Evolutionary conservation across 2,888 invertebrate species (phyloP).

Genomic region (Troides oblongomaculatus): DNA sequence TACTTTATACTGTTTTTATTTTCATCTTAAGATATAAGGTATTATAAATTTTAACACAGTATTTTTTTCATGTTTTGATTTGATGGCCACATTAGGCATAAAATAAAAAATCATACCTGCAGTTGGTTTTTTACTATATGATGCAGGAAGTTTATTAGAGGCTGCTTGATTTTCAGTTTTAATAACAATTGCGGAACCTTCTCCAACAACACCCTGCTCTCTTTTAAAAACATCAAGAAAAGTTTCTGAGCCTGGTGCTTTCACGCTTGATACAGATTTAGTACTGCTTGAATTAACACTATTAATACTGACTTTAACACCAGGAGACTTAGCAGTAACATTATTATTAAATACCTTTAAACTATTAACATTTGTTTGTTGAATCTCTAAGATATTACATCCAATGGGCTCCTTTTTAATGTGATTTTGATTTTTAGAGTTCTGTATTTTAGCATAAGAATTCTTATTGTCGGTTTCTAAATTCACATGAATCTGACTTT

Average conservation of each 20-base stretch:
- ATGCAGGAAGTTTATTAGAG: constrained; percentile 47
- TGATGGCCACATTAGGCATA: too few species aligned
- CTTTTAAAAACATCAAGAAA: constrained; percentile 75
- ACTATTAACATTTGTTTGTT: constrained; percentile 50
- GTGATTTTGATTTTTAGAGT: constrained; percentile 53
- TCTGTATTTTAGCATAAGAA: constrained; percentile 61
- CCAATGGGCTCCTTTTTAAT: constrained; percentile 44
- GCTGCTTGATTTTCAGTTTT: constrained; percentile 52
- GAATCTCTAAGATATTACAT: constrained; percentile 48
- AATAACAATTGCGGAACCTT: constrained; percentile 32
- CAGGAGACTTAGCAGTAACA: constrained; percentile 39
- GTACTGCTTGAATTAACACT: constrained; percentile 55
- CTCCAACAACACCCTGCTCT: constrained; percentile 57
- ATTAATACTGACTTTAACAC: constrained; percentile 65
- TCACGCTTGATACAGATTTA: constrained; percentile 43
- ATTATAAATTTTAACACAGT: too few species aligned
- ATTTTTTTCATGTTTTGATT: too few species aligned
- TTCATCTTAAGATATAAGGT: too few species aligned
- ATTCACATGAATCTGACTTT: constrained; percentile 35
- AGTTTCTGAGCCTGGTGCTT: constrained; percentile 54
- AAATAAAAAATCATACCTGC: constrained; percentile 45
- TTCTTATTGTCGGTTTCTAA: constrained; percentile 51
- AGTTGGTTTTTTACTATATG: constrained; percentile 54
- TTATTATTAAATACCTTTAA: constrained; percentile 48
- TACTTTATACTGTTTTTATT: too few species aligned